A percentile compares a stretch with the other conserved stretches of the same genome.
Conservation (phyloP, 2,888 invertebrate species). For the Rotaria magnacalcarata region DNA sequence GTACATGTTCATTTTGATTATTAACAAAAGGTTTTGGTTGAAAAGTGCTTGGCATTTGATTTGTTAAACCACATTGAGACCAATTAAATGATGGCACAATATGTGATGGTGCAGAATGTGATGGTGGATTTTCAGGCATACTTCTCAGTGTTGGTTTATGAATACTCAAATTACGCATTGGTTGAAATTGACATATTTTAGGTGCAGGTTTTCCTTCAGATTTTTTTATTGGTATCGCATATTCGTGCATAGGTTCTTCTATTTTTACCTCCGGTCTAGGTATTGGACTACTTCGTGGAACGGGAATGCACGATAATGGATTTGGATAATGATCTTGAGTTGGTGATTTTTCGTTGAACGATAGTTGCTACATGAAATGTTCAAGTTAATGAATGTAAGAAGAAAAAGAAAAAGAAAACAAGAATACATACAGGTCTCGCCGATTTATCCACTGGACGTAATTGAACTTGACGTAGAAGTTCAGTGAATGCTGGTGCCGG, state of each 20-base stretch:
- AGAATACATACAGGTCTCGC: not conserved
- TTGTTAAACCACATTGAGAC: not conserved
- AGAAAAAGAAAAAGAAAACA: not conserved
- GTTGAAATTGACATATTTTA: not conserved
- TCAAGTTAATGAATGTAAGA: not conserved
- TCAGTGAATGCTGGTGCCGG: not conserved
- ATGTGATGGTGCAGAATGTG: not conserved
- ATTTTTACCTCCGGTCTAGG: not conserved
- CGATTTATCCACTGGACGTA: not conserved
- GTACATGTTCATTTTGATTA: not conserved
- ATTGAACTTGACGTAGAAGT: constrained; percentile 21
- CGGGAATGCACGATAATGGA: not conserved
- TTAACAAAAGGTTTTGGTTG: not conserved
- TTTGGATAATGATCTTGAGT: not conserved
- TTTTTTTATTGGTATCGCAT: not conserved
- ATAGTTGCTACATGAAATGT: not conserved
- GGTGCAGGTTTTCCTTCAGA: not conserved
- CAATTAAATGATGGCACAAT: not conserved
- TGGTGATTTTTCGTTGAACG: not conserved
- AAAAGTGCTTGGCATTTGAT: not conserved
- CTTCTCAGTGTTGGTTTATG: not conserved
- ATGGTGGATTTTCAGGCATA: not conserved
- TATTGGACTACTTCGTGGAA: not conserved
- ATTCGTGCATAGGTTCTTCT: not conserved
- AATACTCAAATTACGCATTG: not conserved